These are phyloP conservation scores for Bombyx huttoni DNA, from an alignment of 2,888 invertebrate species.

Conservation along the genomic window DNA sequence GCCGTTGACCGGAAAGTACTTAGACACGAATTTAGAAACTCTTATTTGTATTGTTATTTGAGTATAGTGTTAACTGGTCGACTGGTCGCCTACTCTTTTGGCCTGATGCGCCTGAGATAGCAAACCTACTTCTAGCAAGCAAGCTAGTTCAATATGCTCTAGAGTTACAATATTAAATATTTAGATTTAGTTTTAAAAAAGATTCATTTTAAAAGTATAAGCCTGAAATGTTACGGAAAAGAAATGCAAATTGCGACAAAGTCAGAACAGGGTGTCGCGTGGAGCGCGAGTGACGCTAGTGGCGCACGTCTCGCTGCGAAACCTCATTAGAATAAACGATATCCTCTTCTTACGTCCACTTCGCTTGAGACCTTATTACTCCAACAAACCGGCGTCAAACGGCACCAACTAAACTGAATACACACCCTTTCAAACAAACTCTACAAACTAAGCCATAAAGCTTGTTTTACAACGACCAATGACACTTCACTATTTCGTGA, in stretches of 20 bases:
- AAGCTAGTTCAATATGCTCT: too few species aligned
- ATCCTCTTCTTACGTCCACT: slow-evolving; percentile 71
- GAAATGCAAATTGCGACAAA: not conserved
- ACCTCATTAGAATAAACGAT: slow-evolving; percentile 73
- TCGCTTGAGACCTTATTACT: slow-evolving; percentile 66
- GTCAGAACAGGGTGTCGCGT: not conserved
- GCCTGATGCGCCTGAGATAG: too few species aligned
- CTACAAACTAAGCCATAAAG: slow-evolving; percentile 21
- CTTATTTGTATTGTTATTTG: too few species aligned
- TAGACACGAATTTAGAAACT: too few species aligned
- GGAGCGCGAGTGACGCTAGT: not conserved
- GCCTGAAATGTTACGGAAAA: not conserved
- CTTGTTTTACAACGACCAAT: slow-evolving; percentile 18
- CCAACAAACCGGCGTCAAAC: slow-evolving; percentile 69
- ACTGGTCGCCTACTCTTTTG: too few species aligned
- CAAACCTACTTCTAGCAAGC: too few species aligned
- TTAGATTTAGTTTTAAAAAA: too few species aligned
- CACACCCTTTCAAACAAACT: slow-evolving; percentile 18
- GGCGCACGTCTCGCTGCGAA: slow-evolving; percentile 14
- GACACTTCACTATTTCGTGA: slow-evolving; percentile 10
- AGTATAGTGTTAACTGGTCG: too few species aligned
- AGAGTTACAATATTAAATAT: too few species aligned
- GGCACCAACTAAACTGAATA: slow-evolving; percentile 29
- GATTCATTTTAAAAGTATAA: not conserved
- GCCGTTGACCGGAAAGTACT: too few species aligned